Base-by-base conservation (phyloP, 2,113 vertebrate genomes). In the Pristiophorus japonicus region DNA sequence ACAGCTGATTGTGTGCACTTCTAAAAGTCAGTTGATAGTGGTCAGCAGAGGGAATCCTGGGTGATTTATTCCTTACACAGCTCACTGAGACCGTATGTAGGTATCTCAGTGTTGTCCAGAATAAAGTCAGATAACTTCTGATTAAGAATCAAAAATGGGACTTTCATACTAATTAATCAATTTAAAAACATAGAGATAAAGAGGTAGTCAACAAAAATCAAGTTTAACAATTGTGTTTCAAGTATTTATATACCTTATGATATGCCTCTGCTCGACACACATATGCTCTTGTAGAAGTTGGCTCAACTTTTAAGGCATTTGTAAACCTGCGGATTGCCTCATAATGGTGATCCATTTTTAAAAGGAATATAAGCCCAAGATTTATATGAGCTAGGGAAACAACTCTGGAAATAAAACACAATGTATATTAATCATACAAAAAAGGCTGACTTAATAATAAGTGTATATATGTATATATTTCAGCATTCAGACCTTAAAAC, bases 291-390 rank as follows among this genome's bases (percentile, higher is more conserved):
- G 97, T 95, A 95, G 96, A 96, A 75, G 96, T 97, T 95, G 98
- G 97, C 95, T 98, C 96, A 59, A 96, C 73, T 96, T 95, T 97
- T 96, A 98, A 96, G 62, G 97, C 97, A n/a, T 96, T 96, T 95
- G 97, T 97, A 97, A 98, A 98, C 65, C 96, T 95, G 55, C 8
- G 95, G 95, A 97, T 97, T 45, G 98, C 98, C 96, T 98, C 97
- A 91, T 96, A 95, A 96, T 97, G 97, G 65, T 96, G 96, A 94
- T 97, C 65, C 93, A 97, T 96, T 92, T 97, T 96, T 63, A 98
- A 95, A 65, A 98, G 96, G 95, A 97, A 95, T 96, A 98, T 97
- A 88, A 98, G 96, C 30, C 97, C 98, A 96, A 98, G 97, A 96
- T 97, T 98, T 96, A 98, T 90, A 95, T 98, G 97, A 87, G 97